Evolutionary conservation across 2,888 invertebrate species (phyloP).

Genomic region (Morpho helenor): DNA sequence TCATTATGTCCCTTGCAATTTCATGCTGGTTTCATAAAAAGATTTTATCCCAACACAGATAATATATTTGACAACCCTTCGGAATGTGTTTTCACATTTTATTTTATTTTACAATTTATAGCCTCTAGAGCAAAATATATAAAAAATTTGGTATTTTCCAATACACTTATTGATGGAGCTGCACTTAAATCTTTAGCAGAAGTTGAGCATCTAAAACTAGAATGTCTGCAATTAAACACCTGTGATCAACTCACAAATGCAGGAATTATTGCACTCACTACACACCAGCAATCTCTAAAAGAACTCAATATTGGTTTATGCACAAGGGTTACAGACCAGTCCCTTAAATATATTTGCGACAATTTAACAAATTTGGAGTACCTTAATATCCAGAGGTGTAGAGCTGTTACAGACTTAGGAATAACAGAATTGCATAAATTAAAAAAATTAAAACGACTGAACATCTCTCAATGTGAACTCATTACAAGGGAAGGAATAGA

Average conservation of each 20-base stretch:
- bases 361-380: conserved; percentile 77
- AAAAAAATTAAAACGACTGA: conserved; percentile 76
- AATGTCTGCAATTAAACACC: conserved; percentile 70
- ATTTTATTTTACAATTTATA: conserved; percentile 80
- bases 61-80: conserved; percentile 71
- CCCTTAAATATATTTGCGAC: conserved; percentile 79
- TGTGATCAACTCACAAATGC: conserved; percentile 82
- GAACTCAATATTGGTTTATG: conserved; percentile 82
- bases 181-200: conserved; percentile 78
- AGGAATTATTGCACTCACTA: conserved; percentile 76
- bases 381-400: conserved; percentile 82
- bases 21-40: conserved; percentile 82
- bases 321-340: conserved; percentile 82
- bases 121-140: conserved; percentile 71
- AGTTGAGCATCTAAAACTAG: conserved; percentile 70
- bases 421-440: conserved; percentile 75
- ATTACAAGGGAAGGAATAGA: conserved; percentile 81
- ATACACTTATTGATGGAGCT: conserved; percentile 83
- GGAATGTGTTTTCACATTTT: conserved; percentile 85
- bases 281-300: conserved; percentile 74
- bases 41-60: conserved; percentile 80
- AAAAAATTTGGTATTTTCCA: conserved; percentile 81
- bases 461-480: conserved; percentile 84
- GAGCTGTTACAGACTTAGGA: conserved; percentile 81
- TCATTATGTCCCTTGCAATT: conserved; percentile 85